Percentiles rank a stretch among this genome's conserved stretches.
These are phyloP conservation scores for Tachina grossa DNA, from an alignment of 2,888 invertebrate species.

Conservation along the genomic window DNA sequence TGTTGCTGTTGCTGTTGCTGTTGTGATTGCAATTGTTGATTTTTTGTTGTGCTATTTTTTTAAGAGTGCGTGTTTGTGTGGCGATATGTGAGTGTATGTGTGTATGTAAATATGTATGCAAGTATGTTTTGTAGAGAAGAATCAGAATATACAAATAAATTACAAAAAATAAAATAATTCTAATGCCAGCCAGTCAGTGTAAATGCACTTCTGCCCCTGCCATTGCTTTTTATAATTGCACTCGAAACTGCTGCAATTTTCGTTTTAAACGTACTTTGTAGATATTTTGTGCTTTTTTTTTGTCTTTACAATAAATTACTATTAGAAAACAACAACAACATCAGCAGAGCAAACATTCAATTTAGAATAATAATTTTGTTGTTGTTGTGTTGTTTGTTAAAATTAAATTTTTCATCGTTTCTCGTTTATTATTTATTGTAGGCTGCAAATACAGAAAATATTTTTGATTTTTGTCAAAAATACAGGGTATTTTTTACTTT, in stretches of 20 bases:
- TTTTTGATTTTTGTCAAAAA: not conserved
- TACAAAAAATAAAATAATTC: constrained; percentile 34
- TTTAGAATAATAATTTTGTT: constrained; percentile 45
- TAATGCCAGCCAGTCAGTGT: constrained; percentile 64
- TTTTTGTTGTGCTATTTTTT: constrained; percentile 52
- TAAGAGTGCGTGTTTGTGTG: constrained; percentile 16
- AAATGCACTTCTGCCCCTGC: constrained; percentile 71
- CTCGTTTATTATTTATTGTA: constrained; percentile 39
- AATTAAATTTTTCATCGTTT: constrained; percentile 41
- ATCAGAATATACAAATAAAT: constrained; percentile 38
- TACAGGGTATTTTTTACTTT: constrained; percentile 26
- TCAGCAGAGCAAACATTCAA: constrained; percentile 20
- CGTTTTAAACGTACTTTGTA: constrained; percentile 36
- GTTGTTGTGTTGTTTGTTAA: constrained; percentile 13
- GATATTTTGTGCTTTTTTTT: not conserved
- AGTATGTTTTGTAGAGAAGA: constrained; percentile 24
- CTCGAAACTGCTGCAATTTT: constrained; percentile 67
- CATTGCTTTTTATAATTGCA: constrained; percentile 68
- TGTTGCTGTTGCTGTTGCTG: constrained; percentile 24
- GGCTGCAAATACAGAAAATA: constrained; percentile 13
- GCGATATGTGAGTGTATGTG: not conserved
- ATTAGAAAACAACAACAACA: constrained; percentile 37
- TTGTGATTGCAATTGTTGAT: constrained; percentile 42
- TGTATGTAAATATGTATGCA: not conserved
- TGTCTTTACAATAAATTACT: constrained; percentile 14